phyloP scores from a whole-genome alignment of 2,888 invertebrate genomes.

The Pyrrhia umbra region DNA sequence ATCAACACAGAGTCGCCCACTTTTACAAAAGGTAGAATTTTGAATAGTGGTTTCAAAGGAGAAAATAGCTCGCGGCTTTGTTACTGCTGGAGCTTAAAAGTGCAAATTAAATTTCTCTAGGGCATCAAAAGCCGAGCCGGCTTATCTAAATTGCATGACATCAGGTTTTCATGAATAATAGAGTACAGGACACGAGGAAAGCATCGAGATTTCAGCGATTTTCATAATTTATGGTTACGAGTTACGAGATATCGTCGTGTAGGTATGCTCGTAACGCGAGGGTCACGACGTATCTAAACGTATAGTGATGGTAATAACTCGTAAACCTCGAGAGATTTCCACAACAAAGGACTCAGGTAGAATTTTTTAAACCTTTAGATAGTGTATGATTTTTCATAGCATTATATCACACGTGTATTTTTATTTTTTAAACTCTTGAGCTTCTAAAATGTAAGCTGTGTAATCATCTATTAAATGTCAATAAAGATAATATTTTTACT shows the following conservation, averaged over 20 bases:
- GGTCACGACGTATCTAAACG: slow-evolving; percentile 8
- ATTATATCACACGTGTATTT: slow-evolving; percentile 33
- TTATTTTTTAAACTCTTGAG: slow-evolving; percentile 23
- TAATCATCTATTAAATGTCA: too few species aligned
- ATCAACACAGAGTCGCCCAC: slow-evolving; percentile 26
- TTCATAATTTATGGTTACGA: slow-evolving; percentile 55
- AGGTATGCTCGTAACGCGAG: slow-evolving; percentile 12
- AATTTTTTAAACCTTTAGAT: slow-evolving; percentile 14
- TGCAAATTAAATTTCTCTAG: slow-evolving; percentile 82
- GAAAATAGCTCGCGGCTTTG: slow-evolving; percentile 66
- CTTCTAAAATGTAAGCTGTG: too few species aligned
- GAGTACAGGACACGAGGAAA: slow-evolving; percentile 55
- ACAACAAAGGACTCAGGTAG: slow-evolving; percentile 24
- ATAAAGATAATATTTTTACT: too few species aligned
- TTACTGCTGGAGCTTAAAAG: slow-evolving; percentile 72
- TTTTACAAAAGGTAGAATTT: slow-evolving; percentile 53
- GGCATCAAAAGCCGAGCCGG: slow-evolving; percentile 70
- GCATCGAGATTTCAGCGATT: slow-evolving; percentile 58
- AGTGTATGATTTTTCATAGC: slow-evolving; percentile 21
- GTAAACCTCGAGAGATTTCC: slow-evolving; percentile 33
- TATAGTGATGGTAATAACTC: slow-evolving; percentile 15
- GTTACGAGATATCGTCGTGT: slow-evolving; percentile 22
- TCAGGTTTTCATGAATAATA: slow-evolving; percentile 80
- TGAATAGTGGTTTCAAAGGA: slow-evolving; percentile 60
- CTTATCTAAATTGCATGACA: slow-evolving; percentile 82